Evolutionary conservation across 1,140 invertebrate species (phyloP).

Genomic region (Eupeodes corollae): DNA sequence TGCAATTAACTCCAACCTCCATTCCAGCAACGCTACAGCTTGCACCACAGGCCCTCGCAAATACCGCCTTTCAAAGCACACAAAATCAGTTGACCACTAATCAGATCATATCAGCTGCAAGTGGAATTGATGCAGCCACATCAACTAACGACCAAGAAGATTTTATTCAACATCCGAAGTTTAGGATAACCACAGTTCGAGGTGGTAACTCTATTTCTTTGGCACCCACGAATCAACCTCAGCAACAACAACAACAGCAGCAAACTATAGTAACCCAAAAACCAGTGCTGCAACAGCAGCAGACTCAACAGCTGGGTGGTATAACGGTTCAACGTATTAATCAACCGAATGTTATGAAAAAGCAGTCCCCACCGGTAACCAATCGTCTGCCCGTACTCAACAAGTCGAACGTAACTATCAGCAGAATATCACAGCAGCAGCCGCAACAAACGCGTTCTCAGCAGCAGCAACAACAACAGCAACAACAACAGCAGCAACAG

Average conservation of each 20-base stretch:
- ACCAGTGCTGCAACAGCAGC: not conserved
- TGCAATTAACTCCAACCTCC: conserved; percentile 30
- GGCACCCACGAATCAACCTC: conserved; percentile 10
- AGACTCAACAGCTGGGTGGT: conserved; percentile 1
- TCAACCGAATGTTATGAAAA: not conserved
- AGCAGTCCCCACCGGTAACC: not conserved
- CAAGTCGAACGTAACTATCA: conserved; percentile 32
- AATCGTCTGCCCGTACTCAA: conserved; percentile 18
- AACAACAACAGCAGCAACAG: conserved; percentile 2
- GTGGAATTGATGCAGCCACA: conserved; percentile 5
- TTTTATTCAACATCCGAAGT: conserved; percentile 14
- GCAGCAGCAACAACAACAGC: conserved; percentile 3
- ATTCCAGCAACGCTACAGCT: conserved; percentile 33
- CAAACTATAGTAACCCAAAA: conserved; percentile 1
- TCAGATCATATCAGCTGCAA: not conserved
- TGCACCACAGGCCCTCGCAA: conserved; percentile 16
- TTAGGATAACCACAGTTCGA: conserved; percentile 5
- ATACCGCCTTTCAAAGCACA: conserved; percentile 13
- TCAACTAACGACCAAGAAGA: conserved; percentile 14
- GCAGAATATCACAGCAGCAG: conserved; percentile 15
- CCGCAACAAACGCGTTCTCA: not conserved
- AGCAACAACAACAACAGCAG: conserved; percentile 12
- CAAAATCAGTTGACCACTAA: not conserved
- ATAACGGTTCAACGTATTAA: conserved; percentile 25
- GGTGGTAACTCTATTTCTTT: conserved; percentile 9